Base-by-base conservation (phyloP, 2,797 vertebrate genomes). In the Anas bahamensis region DNA sequence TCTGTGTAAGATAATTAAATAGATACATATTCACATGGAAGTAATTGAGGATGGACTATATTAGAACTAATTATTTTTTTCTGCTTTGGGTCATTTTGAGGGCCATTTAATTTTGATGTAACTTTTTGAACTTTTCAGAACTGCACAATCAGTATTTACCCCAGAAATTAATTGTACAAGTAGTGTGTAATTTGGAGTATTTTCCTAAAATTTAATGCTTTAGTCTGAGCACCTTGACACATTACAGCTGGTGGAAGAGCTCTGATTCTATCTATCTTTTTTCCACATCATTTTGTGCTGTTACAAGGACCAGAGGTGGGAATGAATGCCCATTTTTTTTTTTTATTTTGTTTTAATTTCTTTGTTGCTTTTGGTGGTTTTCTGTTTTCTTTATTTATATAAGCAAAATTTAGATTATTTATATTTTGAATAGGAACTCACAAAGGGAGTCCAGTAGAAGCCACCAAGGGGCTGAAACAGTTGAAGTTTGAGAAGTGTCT, bases 301-400 rank as follows among this genome's bases (percentile, higher is more conserved):
- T 5, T 33, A 16, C n/a, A 19, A 42, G 19, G 46, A 24, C 23
- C 46, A n/a, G 33, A 46, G 46, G 26, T 63, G 75, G 66, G 63
- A 86, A 37, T 35, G 66, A 70, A 21, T 35, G 16, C 17, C 15
- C 63, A 41, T 5, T 41, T 19, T 6, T 86, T 84, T 50, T 66
- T 89, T 46, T 93, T 46, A 64, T 77, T 89, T 90, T 83, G 70
- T 42, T 92, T 94, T 91, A 46, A 50, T 50, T 50, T 50, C 13
- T 50, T 24, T 26, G 48, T 33, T 59, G 24, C n/a, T 59, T 24
- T 72, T 42, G 70, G n/a, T 13, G 31, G 18, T 39, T 61, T 37
- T 17, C 19, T 41, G 29, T 41, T 29, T 63, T 63, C 26, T 19
- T 63, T 9, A 17, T 31, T 9, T 63, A 17, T 21, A 23, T 29